Conservation (phyloP, 2,797 vertebrate species). For the Periparus ater region DNA sequence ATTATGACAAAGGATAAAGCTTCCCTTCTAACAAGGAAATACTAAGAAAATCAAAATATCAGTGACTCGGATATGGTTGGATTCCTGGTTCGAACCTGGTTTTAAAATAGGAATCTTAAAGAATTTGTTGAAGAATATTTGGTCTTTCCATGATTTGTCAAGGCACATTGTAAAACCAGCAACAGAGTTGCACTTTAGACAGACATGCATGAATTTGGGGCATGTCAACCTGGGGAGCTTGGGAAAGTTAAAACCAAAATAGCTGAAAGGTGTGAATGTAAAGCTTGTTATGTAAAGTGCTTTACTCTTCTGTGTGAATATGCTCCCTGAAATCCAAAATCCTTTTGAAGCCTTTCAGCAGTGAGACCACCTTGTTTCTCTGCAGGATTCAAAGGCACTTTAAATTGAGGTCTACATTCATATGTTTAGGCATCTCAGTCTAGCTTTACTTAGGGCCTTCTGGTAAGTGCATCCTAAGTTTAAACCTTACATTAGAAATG, state of each 20-base stretch:
- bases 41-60: not conserved
- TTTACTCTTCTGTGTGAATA: not conserved
- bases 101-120: not conserved
- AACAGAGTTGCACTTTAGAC: not conserved
- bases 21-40: not conserved
- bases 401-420: not conserved
- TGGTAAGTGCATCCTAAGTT: not conserved
- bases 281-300: not conserved
- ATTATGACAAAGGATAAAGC: not conserved
- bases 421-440: not conserved
- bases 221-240: slow-evolving; percentile 7
- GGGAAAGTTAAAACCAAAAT: slow-evolving; percentile 51
- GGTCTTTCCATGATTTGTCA: not conserved
- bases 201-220: not conserved
- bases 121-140: not conserved
- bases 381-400: not conserved
- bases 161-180: not conserved
- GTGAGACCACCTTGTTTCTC: not conserved
- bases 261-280: slow-evolving; percentile 35
- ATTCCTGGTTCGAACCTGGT: not conserved
- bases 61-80: not conserved
- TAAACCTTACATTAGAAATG: not conserved
- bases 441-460: not conserved
- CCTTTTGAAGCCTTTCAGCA: not conserved
- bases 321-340: not conserved